Conservation (phyloP, 1,140 invertebrate species). For the Atta cephalotes region DNA sequence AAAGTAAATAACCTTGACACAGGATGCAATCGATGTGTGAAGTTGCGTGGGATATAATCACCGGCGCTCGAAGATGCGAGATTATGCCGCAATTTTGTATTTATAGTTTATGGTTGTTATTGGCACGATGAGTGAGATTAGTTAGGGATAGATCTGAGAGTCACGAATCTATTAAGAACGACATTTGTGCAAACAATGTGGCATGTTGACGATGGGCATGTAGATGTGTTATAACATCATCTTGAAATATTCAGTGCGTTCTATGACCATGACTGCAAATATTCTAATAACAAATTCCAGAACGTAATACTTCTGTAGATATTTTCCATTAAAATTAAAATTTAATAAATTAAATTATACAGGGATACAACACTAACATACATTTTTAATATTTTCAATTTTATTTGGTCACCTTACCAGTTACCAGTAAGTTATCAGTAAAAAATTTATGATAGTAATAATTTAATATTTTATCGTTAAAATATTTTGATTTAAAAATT, state of each 20-base stretch:
- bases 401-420: neutral
- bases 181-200: conserved; percentile 25
- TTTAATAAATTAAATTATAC: neutral
- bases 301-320: neutral
- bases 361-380: neutral
- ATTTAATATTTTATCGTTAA: conserved; percentile 5
- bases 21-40: conserved; percentile 56
- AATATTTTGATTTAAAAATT: neutral
- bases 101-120: conserved; percentile 62
- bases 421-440: neutral
- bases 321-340: neutral
- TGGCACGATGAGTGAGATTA: conserved; percentile 17
- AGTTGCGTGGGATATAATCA: conserved; percentile 61
- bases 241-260: conserved; percentile 12
- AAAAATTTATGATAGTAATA: too few species aligned
- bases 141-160: neutral
- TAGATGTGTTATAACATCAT: conserved; percentile 5
- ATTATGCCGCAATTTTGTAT: conserved; percentile 59
- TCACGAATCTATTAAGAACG: conserved; percentile 27
- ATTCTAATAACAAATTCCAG: conserved; percentile 18
- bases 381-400: neutral
- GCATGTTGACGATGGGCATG: neutral
- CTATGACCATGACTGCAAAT: neutral
- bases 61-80: conserved; percentile 49
- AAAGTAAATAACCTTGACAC: conserved; percentile 64